A percentile compares a stretch with the other conserved stretches of the same genome.
phyloP scores from a whole-genome alignment of 2,888 invertebrate genomes.

The Dicyrtomina minuta region DNA sequence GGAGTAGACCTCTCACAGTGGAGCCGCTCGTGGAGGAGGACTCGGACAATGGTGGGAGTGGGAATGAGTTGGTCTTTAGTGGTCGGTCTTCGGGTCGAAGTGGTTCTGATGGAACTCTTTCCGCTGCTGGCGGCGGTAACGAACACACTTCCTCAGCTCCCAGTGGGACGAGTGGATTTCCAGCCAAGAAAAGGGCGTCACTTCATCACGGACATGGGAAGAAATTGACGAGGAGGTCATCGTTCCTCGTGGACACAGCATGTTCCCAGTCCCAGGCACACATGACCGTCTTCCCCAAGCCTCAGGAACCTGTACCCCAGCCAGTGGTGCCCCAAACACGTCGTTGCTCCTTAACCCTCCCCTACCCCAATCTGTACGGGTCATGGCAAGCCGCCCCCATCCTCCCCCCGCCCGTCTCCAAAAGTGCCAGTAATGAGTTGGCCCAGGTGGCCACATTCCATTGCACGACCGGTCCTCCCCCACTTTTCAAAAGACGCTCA shows the following conservation, averaged over 20 bases:
- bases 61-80: slow-evolving; percentile 23
- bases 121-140: slow-evolving; percentile 23
- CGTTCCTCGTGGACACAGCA: slow-evolving; percentile 45
- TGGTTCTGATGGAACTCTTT: slow-evolving; percentile 41
- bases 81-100: slow-evolving; percentile 36
- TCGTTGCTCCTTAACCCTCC: slow-evolving; percentile 53
- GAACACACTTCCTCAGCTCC: not conserved
- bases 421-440: slow-evolving; percentile 47
- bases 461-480: slow-evolving; percentile 26
- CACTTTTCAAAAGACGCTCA: slow-evolving; percentile 40
- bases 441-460: slow-evolving; percentile 30
- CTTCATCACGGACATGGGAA: slow-evolving; percentile 40
- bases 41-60: slow-evolving; percentile 14
- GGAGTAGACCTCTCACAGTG: slow-evolving; percentile 22
- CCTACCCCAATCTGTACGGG: slow-evolving; percentile 54
- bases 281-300: slow-evolving; percentile 42
- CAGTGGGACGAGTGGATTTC: slow-evolving; percentile 19
- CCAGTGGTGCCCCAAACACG: slow-evolving; percentile 47
- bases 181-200: slow-evolving; percentile 36
- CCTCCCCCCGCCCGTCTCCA: slow-evolving; percentile 23
- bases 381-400: slow-evolving; percentile 52
- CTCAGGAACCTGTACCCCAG: slow-evolving; percentile 44
- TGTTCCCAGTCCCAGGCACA: slow-evolving; percentile 29
- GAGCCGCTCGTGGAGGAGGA: slow-evolving; percentile 42
- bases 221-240: slow-evolving; percentile 38